Conservation (phyloP, 2,797 vertebrate species). For the Coracias cyanogaster region DNA sequence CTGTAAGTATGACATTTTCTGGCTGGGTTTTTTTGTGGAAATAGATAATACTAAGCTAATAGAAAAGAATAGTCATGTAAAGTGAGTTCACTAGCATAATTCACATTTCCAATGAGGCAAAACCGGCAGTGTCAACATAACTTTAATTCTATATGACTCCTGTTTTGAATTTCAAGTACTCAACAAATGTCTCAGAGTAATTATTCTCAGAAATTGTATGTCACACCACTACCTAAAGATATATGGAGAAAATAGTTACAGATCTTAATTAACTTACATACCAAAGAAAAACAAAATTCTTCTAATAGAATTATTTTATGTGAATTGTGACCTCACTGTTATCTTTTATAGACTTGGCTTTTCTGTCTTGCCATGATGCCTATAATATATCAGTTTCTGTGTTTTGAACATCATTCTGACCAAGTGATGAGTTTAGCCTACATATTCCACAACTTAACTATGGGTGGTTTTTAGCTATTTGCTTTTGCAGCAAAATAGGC, state of each 20-base stretch:
- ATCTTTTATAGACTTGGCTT: background rate
- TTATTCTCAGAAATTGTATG: background rate
- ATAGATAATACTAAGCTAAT: constrained; percentile 12
- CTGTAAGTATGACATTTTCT: background rate
- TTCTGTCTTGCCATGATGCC: background rate
- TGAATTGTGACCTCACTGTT: background rate
- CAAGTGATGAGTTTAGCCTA: background rate
- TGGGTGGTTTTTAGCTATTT: background rate
- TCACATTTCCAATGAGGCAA: constrained; percentile 15
- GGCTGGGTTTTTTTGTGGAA: background rate
- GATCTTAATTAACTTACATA: background rate
- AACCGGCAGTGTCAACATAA: constrained; percentile 1
- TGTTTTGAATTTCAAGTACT: constrained; percentile 29
- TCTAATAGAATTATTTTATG: background rate
- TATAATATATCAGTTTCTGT: background rate
- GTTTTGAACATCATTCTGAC: background rate
- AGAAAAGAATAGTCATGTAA: background rate
- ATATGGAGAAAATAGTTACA: background rate
- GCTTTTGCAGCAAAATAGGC: background rate
- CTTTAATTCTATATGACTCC: background rate
- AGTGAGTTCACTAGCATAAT: constrained; percentile 7
- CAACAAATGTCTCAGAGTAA: background rate
- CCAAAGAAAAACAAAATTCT: background rate
- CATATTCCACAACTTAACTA: background rate
- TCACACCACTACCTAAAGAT: background rate